Percentiles rank a stretch among this genome's conserved stretches.
Conservation (phyloP, 2,888 invertebrate species). For the Lochmaea capreae region DNA sequence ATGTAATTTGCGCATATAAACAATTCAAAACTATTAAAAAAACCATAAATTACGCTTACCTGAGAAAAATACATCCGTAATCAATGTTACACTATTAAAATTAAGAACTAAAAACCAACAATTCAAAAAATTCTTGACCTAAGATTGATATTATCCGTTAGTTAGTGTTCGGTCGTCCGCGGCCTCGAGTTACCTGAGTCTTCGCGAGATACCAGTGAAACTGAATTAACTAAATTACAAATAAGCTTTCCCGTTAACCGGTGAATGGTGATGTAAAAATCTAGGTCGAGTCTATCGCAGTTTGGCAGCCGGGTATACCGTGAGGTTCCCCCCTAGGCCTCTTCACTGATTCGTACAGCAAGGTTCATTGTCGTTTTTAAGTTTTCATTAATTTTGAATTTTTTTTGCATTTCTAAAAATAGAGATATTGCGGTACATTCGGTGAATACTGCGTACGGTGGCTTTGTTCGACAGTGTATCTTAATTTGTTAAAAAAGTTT, state of each 20-base stretch:
- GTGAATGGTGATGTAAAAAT: conserved; percentile 62
- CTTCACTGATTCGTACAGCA: conserved; percentile 30
- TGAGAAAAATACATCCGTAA: conserved; percentile 12
- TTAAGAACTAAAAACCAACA: conserved; percentile 5
- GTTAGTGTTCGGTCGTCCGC: conserved; percentile 22
- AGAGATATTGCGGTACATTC: neutral
- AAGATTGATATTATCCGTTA: conserved; percentile 23
- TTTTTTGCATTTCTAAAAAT: conserved; percentile 5
- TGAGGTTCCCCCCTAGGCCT: conserved; percentile 42
- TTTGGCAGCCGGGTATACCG: conserved; percentile 48
- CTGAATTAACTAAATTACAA: conserved; percentile 58
- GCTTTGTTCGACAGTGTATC: neutral
- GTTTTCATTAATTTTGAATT: conserved; percentile 4
- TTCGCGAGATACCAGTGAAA: conserved; percentile 54
- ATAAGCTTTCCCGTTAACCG: conserved; percentile 60
- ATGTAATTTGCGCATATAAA: neutral
- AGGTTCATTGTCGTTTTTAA: conserved; percentile 27
- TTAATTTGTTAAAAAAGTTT: too few species aligned
- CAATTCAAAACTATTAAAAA: neutral
- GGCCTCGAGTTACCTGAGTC: conserved; percentile 36
- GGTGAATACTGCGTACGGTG: neutral
- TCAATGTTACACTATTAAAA: conserved; percentile 3
- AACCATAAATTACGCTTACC: neutral
- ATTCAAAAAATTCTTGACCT: conserved; percentile 15
- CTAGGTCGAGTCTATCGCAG: conserved; percentile 58